Conservation (phyloP, 2,113 vertebrate species). For the Steatornis caripensis region DNA sequence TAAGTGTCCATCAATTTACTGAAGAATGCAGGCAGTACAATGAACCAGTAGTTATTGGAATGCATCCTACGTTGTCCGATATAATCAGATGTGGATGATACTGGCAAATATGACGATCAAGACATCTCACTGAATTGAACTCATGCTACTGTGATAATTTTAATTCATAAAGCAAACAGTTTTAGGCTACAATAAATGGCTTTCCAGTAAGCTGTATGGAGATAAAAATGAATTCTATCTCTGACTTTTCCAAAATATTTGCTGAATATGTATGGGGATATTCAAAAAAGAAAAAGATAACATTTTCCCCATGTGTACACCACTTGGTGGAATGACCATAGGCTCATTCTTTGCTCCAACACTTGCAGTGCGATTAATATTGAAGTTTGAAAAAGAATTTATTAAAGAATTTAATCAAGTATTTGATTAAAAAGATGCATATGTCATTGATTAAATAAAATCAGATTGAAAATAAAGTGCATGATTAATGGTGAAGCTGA, state of each 20-base stretch:
- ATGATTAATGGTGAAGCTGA: slow-evolving; percentile 2
- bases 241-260: not conserved
- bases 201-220: not conserved
- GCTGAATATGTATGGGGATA: not conserved
- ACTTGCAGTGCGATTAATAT: not conserved
- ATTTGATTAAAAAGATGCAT: slow-evolving; percentile 24
- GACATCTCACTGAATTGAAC: not conserved
- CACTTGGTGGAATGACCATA: not conserved
- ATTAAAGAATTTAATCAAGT: not conserved
- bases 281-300: not conserved
- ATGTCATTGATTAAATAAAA: slow-evolving; percentile 27
- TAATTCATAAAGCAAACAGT: not conserved
- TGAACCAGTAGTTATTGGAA: not conserved
- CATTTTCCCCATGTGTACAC: not conserved
- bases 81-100: not conserved
- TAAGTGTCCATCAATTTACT: not conserved
- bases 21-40: not conserved
- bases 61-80: not conserved
- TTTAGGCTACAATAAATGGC: not conserved
- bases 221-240: not conserved
- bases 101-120: not conserved
- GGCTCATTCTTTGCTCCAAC: not conserved
- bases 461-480: not conserved
- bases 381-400: slow-evolving; percentile 1
- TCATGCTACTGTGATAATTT: not conserved